Evolutionary conservation across 1,140 invertebrate species (phyloP).

Genomic region (Drosophila prosaltans): DNA sequence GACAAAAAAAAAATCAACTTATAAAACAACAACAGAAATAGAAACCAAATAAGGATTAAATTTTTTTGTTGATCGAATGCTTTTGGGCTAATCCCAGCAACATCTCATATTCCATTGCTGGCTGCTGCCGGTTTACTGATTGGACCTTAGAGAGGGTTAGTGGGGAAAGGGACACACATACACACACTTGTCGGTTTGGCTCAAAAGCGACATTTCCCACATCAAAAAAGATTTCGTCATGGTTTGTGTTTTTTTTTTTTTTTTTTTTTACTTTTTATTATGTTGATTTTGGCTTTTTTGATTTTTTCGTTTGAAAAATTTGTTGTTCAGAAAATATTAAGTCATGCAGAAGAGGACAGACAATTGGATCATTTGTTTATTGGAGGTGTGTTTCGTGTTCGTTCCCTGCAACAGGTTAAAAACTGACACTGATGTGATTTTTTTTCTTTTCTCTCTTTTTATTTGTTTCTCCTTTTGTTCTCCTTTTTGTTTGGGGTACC

Average conservation of each 20-base stretch:
- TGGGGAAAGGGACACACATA: too few relatives aligned
- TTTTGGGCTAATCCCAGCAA: constrained; percentile 77
- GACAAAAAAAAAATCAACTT: constrained; percentile 56
- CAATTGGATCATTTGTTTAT: constrained; percentile 80
- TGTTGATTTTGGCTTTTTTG: constrained; percentile 10
- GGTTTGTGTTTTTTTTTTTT: constrained; percentile 52
- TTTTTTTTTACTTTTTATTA: constrained; percentile 8
- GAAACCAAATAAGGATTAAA: constrained; percentile 69
- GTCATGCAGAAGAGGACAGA: constrained; percentile 71
- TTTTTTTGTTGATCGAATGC: constrained; percentile 66
- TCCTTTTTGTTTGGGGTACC: neutral
- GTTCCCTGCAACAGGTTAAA: constrained; percentile 72
- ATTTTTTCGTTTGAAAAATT: constrained; percentile 58
- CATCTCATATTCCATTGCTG: constrained; percentile 67
- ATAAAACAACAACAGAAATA: constrained; percentile 51
- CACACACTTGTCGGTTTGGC: constrained; percentile 74
- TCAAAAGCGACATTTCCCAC: constrained; percentile 80
- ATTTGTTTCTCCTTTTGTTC: constrained; percentile 11
- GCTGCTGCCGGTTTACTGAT: constrained; percentile 23
- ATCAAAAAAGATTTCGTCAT: constrained; percentile 80
- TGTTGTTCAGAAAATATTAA: constrained; percentile 67
- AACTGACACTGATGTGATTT: constrained; percentile 47
- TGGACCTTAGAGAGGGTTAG: constrained; percentile 16
- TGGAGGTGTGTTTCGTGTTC: constrained; percentile 63
- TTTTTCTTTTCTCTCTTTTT: constrained; percentile 15